These are phyloP conservation scores for Pontoporia blainvillei DNA, from an alignment of 2,113 vertebrate species.

Conservation along the genomic window DNA sequence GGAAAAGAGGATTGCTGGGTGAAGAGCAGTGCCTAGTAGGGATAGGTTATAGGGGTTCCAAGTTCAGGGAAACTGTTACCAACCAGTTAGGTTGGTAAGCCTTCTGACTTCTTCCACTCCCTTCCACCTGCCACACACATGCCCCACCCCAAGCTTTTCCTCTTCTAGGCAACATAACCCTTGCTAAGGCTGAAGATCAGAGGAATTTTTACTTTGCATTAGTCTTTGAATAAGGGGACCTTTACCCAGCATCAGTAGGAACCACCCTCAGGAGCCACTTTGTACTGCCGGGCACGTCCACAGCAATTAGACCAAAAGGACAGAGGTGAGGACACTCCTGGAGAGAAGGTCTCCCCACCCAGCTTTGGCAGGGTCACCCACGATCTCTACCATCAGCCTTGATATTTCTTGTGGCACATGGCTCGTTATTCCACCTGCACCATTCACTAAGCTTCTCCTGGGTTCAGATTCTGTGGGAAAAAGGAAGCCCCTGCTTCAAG, in stretches of 20 bases:
- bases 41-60: not conserved
- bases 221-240: constrained; percentile 47
- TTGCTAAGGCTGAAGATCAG: constrained; percentile 51
- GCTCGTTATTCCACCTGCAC: not conserved
- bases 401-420: not conserved
- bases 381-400: not conserved
- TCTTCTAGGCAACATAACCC: not conserved
- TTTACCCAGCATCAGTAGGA: constrained; percentile 66
- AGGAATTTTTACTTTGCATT: constrained; percentile 53
- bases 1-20: not conserved
- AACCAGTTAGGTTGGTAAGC: not conserved
- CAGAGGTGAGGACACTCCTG: constrained; percentile 48
- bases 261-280: constrained; percentile 54
- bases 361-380: not conserved
- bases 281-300: constrained; percentile 66
- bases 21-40: not conserved
- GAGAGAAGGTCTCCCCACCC: not conserved
- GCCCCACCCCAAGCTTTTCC: constrained; percentile 17
- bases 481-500: not conserved
- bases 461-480: not conserved
- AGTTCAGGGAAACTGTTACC: not conserved
- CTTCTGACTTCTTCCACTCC: not conserved
- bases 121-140: not conserved
- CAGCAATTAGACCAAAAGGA: constrained; percentile 62
- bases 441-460: not conserved